A percentile compares a stretch with the other conserved stretches of the same genome.
phyloP scores from a whole-genome alignment of 2,888 invertebrate genomes.

The Drosophila fungiperda region DNA sequence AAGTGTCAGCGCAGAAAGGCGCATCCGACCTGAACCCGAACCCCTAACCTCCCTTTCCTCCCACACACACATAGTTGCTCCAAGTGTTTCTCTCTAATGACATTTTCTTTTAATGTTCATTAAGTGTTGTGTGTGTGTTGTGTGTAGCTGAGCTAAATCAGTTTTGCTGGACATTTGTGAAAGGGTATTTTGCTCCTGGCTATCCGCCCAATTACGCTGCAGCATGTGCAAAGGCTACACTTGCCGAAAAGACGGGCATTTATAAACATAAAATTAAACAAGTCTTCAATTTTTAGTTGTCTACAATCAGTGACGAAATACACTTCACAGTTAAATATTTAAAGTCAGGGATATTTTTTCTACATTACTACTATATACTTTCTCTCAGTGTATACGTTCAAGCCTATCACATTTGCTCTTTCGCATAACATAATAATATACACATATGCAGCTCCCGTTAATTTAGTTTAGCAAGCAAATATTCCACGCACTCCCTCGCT shows the following conservation, averaged over 20 bases:
- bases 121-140: slow-evolving; percentile 65
- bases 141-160: slow-evolving; percentile 67
- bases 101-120: slow-evolving; percentile 81
- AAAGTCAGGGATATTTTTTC: background rate
- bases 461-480: slow-evolving; percentile 32
- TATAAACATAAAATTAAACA: background rate
- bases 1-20: slow-evolving; percentile 74
- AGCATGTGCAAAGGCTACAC: slow-evolving; percentile 27
- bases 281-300: background rate
- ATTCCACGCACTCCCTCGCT: background rate
- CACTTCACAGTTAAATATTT: background rate
- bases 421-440: slow-evolving; percentile 17
- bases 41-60: no score
- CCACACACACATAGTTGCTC: background rate
- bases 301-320: background rate
- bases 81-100: slow-evolving; percentile 63
- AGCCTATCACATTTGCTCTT: slow-evolving; percentile 23
- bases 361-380: background rate
- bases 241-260: slow-evolving; percentile 2
- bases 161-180: slow-evolving; percentile 57
- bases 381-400: slow-evolving; percentile 27
- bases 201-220: slow-evolving; percentile 12
- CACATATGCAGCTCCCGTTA: slow-evolving; percentile 23
- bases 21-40: slow-evolving; percentile 10
- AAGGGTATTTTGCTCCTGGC: slow-evolving; percentile 4